These are phyloP conservation scores for Brachirus orientalis DNA, from an alignment of 2,113 vertebrate species.

Conservation along the genomic window DNA sequence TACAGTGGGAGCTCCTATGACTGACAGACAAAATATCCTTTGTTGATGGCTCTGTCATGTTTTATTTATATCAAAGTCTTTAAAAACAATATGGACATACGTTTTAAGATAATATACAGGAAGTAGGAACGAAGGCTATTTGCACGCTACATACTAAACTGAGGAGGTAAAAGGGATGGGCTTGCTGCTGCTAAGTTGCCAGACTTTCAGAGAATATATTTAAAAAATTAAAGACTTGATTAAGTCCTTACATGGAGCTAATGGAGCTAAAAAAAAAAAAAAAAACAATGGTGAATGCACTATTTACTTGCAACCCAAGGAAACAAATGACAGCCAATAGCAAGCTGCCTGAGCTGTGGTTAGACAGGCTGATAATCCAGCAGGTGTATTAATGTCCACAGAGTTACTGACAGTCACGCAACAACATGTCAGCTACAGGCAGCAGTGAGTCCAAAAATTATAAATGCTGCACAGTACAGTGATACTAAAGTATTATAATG, in stretches of 20 bases:
- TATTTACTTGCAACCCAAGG: slow-evolving; percentile 37
- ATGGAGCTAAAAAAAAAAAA: slow-evolving; percentile 55
- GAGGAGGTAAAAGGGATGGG: slow-evolving; percentile 62
- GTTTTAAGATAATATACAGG: slow-evolving; percentile 81
- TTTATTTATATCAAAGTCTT: slow-evolving; percentile 81
- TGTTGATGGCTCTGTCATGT: slow-evolving; percentile 88
- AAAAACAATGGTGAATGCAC: slow-evolving; percentile 44
- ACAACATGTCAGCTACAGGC: slow-evolving; percentile 52
- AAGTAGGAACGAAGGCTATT: slow-evolving; percentile 69
- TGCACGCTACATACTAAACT: slow-evolving; percentile 75
- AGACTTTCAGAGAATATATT: slow-evolving; percentile 47
- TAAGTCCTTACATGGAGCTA: slow-evolving; percentile 49
- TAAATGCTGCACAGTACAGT: neutral
- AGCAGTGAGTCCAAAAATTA: slow-evolving; percentile 51
- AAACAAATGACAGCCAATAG: slow-evolving; percentile 43
- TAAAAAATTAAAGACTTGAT: slow-evolving; percentile 40
- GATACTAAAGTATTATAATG: neutral
- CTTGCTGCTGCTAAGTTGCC: too few relatives aligned
- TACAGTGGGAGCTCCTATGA: slow-evolving; percentile 79
- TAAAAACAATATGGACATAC: slow-evolving; percentile 82
- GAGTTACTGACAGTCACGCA: slow-evolving; percentile 63
- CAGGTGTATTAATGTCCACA: slow-evolving; percentile 63
- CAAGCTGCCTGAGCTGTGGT: slow-evolving; percentile 26
- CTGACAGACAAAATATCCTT: slow-evolving; percentile 87
- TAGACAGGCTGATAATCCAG: slow-evolving; percentile 54